phyloP scores from a whole-genome alignment of 1,140 invertebrate genomes.

The Tetramorium parvispinum region DNA sequence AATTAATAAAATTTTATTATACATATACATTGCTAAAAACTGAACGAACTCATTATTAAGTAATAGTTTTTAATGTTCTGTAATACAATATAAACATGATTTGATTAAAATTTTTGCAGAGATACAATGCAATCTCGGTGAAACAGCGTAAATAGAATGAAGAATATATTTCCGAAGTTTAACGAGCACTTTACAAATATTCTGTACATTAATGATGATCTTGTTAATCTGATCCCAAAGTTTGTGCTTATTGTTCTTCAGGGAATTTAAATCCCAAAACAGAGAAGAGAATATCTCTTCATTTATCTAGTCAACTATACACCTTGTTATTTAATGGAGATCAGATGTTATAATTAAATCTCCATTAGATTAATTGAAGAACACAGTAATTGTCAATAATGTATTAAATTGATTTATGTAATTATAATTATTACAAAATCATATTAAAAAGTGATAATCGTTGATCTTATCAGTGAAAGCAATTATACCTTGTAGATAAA shows the following conservation, averaged over 20 bases:
- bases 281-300: slow-evolving; percentile 20
- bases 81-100: neutral
- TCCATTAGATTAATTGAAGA: neutral
- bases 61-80: neutral
- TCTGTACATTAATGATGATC: slow-evolving; percentile 5
- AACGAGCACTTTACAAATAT: slow-evolving; percentile 19
- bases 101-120: slow-evolving; percentile 12
- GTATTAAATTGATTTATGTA: neutral
- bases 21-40: neutral
- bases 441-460: slow-evolving; percentile 5
- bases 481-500: neutral
- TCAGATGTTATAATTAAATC: slow-evolving; percentile 12
- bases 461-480: neutral
- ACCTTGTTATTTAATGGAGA: neutral
- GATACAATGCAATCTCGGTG: neutral
- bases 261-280: slow-evolving; percentile 35
- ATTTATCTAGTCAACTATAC: neutral
- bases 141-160: no score
- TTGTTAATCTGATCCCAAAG: slow-evolving; percentile 38
- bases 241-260: slow-evolving; percentile 32
- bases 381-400: neutral
- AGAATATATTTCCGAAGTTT: neutral
- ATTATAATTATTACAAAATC: neutral
- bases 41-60: neutral
- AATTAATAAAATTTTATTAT: neutral